A percentile compares a stretch with the other conserved stretches of the same genome.
These are phyloP conservation scores for Dolichoris vasculosae DNA, from an alignment of 1,140 invertebrate species.

Conservation along the genomic window DNA sequence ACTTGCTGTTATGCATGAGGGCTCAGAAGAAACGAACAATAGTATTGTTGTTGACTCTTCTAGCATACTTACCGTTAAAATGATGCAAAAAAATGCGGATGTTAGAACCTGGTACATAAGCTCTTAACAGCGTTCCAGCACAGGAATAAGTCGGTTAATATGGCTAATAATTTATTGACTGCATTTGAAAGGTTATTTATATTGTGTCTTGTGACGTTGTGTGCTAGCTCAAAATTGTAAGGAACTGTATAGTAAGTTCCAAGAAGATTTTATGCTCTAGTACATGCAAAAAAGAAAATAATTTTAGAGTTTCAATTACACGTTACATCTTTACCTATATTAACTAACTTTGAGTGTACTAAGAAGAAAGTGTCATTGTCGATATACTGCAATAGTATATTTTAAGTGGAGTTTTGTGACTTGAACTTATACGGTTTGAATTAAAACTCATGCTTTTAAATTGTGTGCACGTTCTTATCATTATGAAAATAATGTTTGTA, in stretches of 20 bases:
- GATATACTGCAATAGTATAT: background rate
- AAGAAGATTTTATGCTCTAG: background rate
- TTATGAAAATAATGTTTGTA: background rate
- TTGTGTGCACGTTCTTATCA: background rate
- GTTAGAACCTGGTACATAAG: background rate
- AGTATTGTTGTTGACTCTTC: background rate
- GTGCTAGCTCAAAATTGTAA: background rate
- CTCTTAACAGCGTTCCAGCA: background rate
- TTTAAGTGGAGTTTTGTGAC: background rate
- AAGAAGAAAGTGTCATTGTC: background rate
- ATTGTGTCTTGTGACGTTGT: background rate
- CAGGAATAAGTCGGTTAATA: constrained; percentile 18
- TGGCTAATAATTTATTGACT: constrained; percentile 10
- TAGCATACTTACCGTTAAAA: constrained; percentile 20
- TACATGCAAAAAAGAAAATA: background rate
- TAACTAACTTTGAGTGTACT: background rate
- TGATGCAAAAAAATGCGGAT: background rate
- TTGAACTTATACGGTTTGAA: background rate
- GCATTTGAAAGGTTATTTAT: background rate
- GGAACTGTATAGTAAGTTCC: background rate
- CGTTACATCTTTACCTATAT: background rate
- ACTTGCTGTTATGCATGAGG: background rate
- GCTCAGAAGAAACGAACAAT: constrained; percentile 11
- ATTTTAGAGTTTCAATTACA: background rate
- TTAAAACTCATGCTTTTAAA: constrained; percentile 8